Evolutionary conservation across 1,140 invertebrate species (phyloP), one percentile per base, ranked within the genome.

Genomic region (Drosophila ogumai): DNA sequence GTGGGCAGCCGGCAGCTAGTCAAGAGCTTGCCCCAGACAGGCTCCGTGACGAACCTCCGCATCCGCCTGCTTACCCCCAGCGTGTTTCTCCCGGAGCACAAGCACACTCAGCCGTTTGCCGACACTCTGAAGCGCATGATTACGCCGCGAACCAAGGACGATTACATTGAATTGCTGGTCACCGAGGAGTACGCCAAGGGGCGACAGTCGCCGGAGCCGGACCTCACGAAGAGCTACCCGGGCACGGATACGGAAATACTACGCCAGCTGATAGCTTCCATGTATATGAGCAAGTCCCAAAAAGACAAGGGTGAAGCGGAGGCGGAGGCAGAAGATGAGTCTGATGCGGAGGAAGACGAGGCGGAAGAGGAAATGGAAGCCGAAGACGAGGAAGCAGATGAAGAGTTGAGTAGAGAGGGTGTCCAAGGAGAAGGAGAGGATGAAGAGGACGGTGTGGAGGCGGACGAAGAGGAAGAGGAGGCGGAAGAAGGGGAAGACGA

Each of bases 1-100:
- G 95, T 97, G 38, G 85, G 87, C 34, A 97, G 96, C 88, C 93
- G 94, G 46, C 96, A 97, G 81, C 94, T 96, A 55, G 92, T 96
- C 12, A 94, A 95, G 71, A 95, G 94, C 12, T 93, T 98, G 28
- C 92, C 93, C 22, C 95, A 96, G 75, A 96, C 96, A 92, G 96
- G 96, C 19, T 82, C 94, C 6, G 93, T 98, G 1, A 96, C 94
- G 6, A 96, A 97, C 92, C 94, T 95, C 1, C 94, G 95, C 47
- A 94, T 96, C 63, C 91, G 93, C 0, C 91, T 94, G 13, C 91
- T 93, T 3, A 93, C 93, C 15, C 93, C 93, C 22, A 93, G 93
- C 41, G 93, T 94, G 36, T 93, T 91, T 43, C 81, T 90, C 19
- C 81, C 87, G 8, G 90, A 82, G 31, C 65, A 90, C 55, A 93